Base-by-base conservation (phyloP, 2,888 invertebrate species). In the Teleogryllus oceanicus region DNA sequence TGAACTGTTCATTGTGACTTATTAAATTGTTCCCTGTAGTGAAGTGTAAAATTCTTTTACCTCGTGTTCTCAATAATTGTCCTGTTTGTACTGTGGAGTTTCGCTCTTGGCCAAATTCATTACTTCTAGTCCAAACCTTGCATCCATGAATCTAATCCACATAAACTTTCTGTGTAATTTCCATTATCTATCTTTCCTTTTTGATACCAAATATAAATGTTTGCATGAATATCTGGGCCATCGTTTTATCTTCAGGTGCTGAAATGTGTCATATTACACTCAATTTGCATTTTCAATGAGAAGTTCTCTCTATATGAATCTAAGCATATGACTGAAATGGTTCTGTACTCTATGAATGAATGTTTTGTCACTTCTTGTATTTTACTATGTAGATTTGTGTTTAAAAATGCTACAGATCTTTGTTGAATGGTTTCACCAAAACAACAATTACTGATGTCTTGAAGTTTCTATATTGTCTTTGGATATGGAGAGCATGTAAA, bases 181-280 rank as follows among this genome's bases (percentile, higher is more conserved):
- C 37, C 37, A 37, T 37, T 62, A 11, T 62, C 62, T 62, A 18
- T 62, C 62, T n/a, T 62, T 62, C n/a, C 62, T 62, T 62, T 62
- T 62, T n/a, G n/a, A n/a, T 62, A n/a, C n/a, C 62, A 62, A 18
- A 13, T 62, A 62, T 62, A 62, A 62, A 62, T 62, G 62, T 62
- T 62, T 62, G 62, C 62, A 62, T 62, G 62, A 62, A 62, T 62
- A n/a, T 62, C n/a, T 62, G 62, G 62, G 62, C 62, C 62, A 62
- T 13, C 13, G 10, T n/a, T 62, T 62, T 62, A 18, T 62, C 62
- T 62, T 62, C 13, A 62, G 62, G 62, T 62, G 62, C 62, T 62
- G 62, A 62, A 62, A 18, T 62, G 62, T 62, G 62, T 62, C 62
- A 13, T 62, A 62, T 62, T 62, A 18, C 13, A 62, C 62, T 62